Base-by-base conservation (phyloP, 2,113 vertebrate genomes). In the Anseranas semipalmata region DNA sequence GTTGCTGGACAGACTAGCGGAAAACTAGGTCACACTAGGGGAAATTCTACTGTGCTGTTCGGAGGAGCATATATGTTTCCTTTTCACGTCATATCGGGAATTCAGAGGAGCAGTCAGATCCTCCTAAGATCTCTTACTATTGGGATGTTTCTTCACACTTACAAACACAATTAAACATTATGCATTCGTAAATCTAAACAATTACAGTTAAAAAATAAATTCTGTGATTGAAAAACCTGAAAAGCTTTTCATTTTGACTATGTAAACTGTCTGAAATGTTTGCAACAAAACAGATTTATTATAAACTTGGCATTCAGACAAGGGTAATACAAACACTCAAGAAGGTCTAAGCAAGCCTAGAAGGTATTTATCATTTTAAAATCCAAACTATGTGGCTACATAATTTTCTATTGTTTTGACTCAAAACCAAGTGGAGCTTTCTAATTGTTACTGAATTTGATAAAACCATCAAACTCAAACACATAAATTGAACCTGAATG, bases 31-130 rank as follows among this genome's bases (percentile, higher is more conserved):
- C 18, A 25, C 20, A 56, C 13, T 22, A 52, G 18, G 10, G 27
- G 21, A 67, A 79, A 45, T 1, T 18, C 20, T 5, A 39, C 37
- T 32, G 10, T 19, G 37, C 28, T 65, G 48, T 63, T 56, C 7
- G 0, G 33, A 35, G 32, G 5, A 46, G 1, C 0, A 0, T 6
- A 2, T 20, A 15, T 15, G 27, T 19, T 92, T n/a, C 66, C 20
- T 85, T 72, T 70, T 39, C 65, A 41, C 4, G 13, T 27, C 43
- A 85, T 28, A 56, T 59, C 58, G 63, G n/a, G 27, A 24, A 50
- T 68, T 75, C 53, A 59, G 27, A 72, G 78, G 18, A 67, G 21
- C 66, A 32, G 28, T 10, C 78, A 85, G 32, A 22, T n/a, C 21
- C 19, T 55, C 7, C 67, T 79, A 41, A 72, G 43, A n/a, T n/a